Conservation (phyloP, 2,113 vertebrate genomes). For the Megatriorchis doriae region DNA sequence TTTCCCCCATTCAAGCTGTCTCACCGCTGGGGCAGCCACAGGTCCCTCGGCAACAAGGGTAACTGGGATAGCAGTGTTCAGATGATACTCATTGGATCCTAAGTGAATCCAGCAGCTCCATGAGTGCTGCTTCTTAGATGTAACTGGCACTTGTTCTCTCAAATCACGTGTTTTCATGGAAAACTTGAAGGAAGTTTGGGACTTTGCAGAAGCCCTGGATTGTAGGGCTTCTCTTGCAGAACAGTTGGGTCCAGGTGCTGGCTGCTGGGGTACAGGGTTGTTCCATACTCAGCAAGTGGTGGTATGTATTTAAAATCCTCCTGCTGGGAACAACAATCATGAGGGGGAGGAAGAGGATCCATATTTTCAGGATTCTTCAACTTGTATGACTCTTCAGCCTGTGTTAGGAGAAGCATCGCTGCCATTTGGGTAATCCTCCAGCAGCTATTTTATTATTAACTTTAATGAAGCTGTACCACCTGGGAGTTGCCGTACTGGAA, state of each 20-base stretch:
- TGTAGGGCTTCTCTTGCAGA: not conserved
- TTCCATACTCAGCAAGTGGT: not conserved
- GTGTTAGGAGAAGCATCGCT: not conserved
- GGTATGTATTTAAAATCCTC: not conserved
- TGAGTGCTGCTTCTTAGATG: not conserved
- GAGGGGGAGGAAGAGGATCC: not conserved
- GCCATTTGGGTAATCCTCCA: not conserved
- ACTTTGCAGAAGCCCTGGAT: not conserved
- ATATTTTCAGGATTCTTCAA: not conserved
- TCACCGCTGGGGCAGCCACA: not conserved
- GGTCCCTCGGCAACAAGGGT: accelerated
- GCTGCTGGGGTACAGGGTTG: not conserved
- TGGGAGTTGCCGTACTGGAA: not conserved
- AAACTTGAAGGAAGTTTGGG: not conserved
- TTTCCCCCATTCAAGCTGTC: not conserved
- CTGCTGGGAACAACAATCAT: not conserved
- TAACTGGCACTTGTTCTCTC: not conserved
- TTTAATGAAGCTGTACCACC: not conserved
- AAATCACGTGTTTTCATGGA: not conserved
- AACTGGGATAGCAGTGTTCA: not conserved
- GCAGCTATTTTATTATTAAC: not conserved
- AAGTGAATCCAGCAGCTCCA: not conserved
- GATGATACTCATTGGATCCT: not conserved
- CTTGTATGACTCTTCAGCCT: not conserved
- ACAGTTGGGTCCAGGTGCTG: not conserved